Evolutionary conservation across 2,113 vertebrate species (phyloP).

Genomic region (Colinus virginianus): DNA sequence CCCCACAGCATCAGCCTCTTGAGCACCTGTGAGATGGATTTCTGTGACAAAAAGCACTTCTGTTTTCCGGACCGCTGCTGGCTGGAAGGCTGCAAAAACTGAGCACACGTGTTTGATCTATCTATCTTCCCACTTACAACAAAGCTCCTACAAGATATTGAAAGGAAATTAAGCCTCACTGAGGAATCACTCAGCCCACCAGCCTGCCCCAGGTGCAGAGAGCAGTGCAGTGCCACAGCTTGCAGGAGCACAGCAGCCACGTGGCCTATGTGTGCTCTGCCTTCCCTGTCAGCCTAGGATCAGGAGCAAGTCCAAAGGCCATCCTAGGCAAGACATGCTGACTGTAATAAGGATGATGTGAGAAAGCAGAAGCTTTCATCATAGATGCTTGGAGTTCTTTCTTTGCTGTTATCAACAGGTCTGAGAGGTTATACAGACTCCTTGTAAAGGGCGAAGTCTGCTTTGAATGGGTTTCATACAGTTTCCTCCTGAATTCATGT

Average conservation of each 20-base stretch:
- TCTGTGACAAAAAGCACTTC: not conserved
- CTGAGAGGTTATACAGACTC: constrained; percentile 8
- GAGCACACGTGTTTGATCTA: not conserved
- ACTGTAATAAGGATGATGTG: not conserved
- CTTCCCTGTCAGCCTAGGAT: not conserved
- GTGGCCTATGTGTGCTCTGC: not conserved
- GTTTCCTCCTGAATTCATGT: not conserved
- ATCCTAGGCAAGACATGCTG: not conserved
- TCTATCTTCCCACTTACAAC: not conserved
- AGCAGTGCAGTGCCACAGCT: not conserved
- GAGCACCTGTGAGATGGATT: not conserved
- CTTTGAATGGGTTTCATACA: not conserved
- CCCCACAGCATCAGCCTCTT: not conserved
- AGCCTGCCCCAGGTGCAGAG: not conserved
- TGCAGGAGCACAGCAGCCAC: accelerated
- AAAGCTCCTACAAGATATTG: not conserved
- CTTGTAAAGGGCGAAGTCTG: not conserved
- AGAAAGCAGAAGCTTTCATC: constrained; percentile 28
- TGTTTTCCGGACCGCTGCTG: not conserved
- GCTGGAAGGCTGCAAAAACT: not conserved
- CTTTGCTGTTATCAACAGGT: not conserved
- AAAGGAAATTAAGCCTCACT: not conserved
- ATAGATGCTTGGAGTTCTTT: not conserved
- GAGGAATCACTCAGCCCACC: not conserved
- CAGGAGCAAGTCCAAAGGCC: not conserved